These are phyloP conservation scores for Artemia franciscana DNA, from an alignment of 1,140 invertebrate genomes.

Conservation along the genomic window DNA sequence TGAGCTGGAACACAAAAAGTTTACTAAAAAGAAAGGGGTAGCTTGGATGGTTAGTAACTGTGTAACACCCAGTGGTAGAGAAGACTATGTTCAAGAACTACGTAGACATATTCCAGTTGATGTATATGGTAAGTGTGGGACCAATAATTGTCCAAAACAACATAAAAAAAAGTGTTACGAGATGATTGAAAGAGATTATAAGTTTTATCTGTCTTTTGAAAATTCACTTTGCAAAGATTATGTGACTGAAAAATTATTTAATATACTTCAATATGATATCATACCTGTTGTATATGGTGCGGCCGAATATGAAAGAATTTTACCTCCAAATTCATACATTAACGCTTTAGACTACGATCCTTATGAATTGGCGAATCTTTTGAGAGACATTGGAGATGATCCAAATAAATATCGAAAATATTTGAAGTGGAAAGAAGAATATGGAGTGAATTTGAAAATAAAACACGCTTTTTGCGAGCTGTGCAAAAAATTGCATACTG, in stretches of 20 bases:
- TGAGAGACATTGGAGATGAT: slow-evolving; percentile 13
- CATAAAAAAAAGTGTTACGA: slow-evolving; percentile 6
- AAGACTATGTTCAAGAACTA: slow-evolving; percentile 21
- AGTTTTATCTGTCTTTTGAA: slow-evolving; percentile 10
- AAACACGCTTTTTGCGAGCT: slow-evolving; percentile 4
- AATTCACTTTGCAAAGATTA: slow-evolving; percentile 17
- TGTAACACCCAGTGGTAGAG: slow-evolving; percentile 16
- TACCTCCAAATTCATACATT: slow-evolving; percentile 20
- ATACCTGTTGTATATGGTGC: slow-evolving; percentile 14
- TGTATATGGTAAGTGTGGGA: slow-evolving; percentile 25
- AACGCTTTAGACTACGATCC: slow-evolving; percentile 12
- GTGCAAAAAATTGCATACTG: slow-evolving; percentile 4
- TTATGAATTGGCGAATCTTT: slow-evolving; percentile 9
- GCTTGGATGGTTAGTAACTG: slow-evolving; percentile 27
- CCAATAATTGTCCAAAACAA: neutral
- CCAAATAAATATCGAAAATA: slow-evolving; percentile 15
- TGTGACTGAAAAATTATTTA: slow-evolving; percentile 17
- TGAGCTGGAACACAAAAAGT: neutral
- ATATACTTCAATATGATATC: slow-evolving; percentile 13
- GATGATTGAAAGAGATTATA: slow-evolving; percentile 9
- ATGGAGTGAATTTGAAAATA: slow-evolving; percentile 6
- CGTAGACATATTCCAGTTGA: slow-evolving; percentile 23
- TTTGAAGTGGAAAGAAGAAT: slow-evolving; percentile 21
- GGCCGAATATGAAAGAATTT: slow-evolving; percentile 13
- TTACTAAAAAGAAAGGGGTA: slow-evolving; percentile 63